Evolutionary conservation across 2,797 vertebrate species (phyloP), one percentile per base, ranked within the genome.

Genomic region (Danio aesculapii): DNA sequence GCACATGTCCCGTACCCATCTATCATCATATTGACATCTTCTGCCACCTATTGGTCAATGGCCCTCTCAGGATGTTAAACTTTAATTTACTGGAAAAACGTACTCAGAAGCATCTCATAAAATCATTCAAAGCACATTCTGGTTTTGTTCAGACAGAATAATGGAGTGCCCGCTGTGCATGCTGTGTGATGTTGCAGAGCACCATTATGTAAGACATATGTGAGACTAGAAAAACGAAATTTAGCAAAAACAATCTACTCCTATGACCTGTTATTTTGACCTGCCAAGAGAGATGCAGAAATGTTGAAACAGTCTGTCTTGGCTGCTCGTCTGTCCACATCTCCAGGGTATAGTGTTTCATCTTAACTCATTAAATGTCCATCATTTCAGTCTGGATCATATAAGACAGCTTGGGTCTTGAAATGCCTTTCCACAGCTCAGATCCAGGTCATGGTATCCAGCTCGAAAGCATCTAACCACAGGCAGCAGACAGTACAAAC

Each of bases 31-130:
- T 67, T 93, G 89, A 89, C 88, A 86, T 84, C 90, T 92, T 89
- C 92, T 94, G 93, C 93, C 92, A 92, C 87, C 93, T 95, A 92
- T 93, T 93, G 92, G 93, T 86, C 88, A 88, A 84, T 88, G 47
- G 59, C 83, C 57, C 14, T 14, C 50, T 57, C 86, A 90, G 87
- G 85, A 89, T 76, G 86, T 91, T 76, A 86, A 88, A 87, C 61
- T 84, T 87, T 83, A 89, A 73, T 63, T 85, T 84, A 85, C 50
- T 84, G 53, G 81, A 64, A 80, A 75, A 64, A 68, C 9, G 68
- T 43, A 8, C 14, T 64, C 39, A 21, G 12, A 66, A 44, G 62
- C 30, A 57, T 59, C 41, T 67, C 58, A 50, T 61, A 12, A 62
- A 57, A 62, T 50, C 6, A 50, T 73, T 76, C 39, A 68, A 69